Evolutionary conservation across 35 echinoderm and acorn worm species (phyloP).

Genomic region (Patiria miniata): DNA sequence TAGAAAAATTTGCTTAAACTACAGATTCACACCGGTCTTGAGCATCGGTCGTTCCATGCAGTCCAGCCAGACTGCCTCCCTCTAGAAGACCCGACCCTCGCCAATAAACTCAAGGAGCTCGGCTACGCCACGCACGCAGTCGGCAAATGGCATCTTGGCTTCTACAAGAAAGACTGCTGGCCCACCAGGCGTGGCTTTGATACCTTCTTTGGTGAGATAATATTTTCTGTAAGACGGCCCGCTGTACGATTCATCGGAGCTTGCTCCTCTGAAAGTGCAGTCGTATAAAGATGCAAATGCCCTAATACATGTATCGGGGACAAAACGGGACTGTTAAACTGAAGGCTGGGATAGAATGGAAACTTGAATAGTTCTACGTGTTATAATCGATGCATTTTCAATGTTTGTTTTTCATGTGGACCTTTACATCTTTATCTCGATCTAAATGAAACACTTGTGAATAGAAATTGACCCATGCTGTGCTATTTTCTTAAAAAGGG

Average conservation of each 20-base stretch:
- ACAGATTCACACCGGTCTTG: slow-evolving; percentile 95
- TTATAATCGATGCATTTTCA: no score
- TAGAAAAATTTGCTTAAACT: no score
- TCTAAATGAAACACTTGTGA: no score
- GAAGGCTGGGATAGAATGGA: background rate
- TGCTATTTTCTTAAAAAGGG: no score
- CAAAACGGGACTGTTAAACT: background rate
- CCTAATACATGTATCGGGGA: background rate
- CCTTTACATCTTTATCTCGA: no score
- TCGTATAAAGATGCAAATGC: background rate
- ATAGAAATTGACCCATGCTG: no score
- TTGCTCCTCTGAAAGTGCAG: background rate
- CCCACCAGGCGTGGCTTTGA: slow-evolving; percentile 96
- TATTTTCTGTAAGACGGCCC: no score
- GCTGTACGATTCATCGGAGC: no score
- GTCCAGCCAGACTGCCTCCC: slow-evolving; percentile 88
- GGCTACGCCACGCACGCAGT: slow-evolving; percentile 89
- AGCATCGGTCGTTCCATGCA: slow-evolving; percentile 83
- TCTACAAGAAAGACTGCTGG: slow-evolving; percentile 88
- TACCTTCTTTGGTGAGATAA: slow-evolving; percentile 77
- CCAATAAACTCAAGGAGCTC: slow-evolving; percentile 68
- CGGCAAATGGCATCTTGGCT: slow-evolving; percentile 96
- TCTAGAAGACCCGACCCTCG: slow-evolving; percentile 70
- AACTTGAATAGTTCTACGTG: no score
- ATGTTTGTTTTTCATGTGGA: no score